Evolutionary conservation across 2,888 invertebrate species (phyloP), one percentile per base, ranked within the genome.

Genomic region (Hyles lineata): DNA sequence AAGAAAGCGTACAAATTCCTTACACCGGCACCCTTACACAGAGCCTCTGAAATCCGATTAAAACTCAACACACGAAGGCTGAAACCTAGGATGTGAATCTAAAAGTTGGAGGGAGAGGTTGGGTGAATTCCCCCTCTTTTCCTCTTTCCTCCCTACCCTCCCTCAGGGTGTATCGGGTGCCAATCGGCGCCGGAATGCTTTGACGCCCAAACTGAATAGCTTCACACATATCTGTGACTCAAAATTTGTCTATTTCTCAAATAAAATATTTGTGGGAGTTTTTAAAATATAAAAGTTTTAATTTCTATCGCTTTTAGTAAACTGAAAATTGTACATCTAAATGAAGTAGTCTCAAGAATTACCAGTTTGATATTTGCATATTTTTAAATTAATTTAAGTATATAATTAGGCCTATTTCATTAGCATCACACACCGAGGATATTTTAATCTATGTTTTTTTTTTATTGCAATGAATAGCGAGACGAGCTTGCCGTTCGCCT

Each of bases 151-250:
- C 15, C 4, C 15, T 7, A 6, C 15, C 23, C 70, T 35, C 63
- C 63, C 29, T n/a, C n/a, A 59, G 43, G 35, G 35, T 21, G 70
- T 59, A 17, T 50, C 43, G 67, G 5, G 43, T 23, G 50, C 50
- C 50, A 23, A 67, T 50, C 70, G 70, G 7, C 21, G 35, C 11
- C 43, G 58, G 70, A 58, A 70, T 67, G 50, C 67, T 67, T 67
- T 67, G 23, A 67, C 67, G 43, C 43, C 23, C 15, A 23, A 11
- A 67, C 23, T 50, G 15, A 50, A 67, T 67, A 50, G 50, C 43
- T 67, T 50, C 50, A 15, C 43, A 63, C 35, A 11, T 43, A 21
- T 62, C 62, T 32, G 9, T 21, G 35, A 43, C 21, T 63, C 11
- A 21, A 43, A 63, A 63, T 63, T 63, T 21, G 63, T 43, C 35